Percentiles rank a stretch among this genome's conserved stretches.
phyloP scores from a whole-genome alignment of 2,888 invertebrate genomes.

The Netelia virgata region DNA sequence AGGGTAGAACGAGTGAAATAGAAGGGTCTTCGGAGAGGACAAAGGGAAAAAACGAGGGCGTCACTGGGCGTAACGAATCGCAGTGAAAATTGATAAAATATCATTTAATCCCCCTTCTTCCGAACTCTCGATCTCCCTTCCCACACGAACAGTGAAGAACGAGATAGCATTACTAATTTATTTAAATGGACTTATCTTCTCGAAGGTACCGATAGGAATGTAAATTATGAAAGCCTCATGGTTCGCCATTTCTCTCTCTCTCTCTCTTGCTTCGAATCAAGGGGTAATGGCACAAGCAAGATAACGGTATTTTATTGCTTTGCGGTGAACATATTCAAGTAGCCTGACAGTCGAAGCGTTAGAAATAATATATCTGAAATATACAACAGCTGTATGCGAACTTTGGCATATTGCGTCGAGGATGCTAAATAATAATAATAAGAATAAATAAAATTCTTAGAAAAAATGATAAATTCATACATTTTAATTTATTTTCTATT shows the following conservation, averaged over 20 bases:
- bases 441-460: neutral
- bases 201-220: constrained; percentile 84
- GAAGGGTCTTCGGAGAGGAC: constrained; percentile 3
- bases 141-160: constrained; percentile 66
- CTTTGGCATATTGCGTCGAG: neutral
- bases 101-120: constrained; percentile 80
- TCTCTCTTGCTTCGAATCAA: constrained; percentile 78
- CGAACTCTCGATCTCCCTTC: constrained; percentile 58
- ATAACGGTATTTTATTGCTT: constrained; percentile 85
- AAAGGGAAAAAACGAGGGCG: constrained; percentile 31
- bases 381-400: neutral
- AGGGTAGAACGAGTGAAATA: constrained; percentile 4
- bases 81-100: constrained; percentile 84
- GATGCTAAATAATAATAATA: neutral
- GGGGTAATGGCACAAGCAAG: constrained; percentile 83
- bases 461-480: no score
- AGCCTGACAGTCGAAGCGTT: constrained; percentile 43
- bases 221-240: constrained; percentile 80
- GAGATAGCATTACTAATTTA: constrained; percentile 85
- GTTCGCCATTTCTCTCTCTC: constrained; percentile 53
- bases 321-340: constrained; percentile 74
- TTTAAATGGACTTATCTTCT: constrained; percentile 85
- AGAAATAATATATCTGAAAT: constrained; percentile 27
- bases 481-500: neutral
- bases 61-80: constrained; percentile 81